A percentile compares a stretch with the other conserved stretches of the same genome.
These are phyloP conservation scores for Anguilla marmorata DNA, from an alignment of 2,797 vertebrate species.

Conservation along the genomic window DNA sequence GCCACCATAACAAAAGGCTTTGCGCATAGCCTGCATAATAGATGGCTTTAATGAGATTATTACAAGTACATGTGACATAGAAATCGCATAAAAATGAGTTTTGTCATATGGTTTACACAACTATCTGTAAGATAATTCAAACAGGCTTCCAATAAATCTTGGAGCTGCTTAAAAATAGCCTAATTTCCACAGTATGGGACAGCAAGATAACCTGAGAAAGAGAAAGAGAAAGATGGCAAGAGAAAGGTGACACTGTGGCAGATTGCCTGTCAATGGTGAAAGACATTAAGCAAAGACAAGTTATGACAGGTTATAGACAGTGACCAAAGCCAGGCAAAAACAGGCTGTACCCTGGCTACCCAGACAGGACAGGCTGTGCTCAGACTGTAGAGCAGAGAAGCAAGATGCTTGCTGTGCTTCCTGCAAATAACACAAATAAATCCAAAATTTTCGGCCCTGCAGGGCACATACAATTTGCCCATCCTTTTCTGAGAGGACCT, in stretches of 20 bases:
- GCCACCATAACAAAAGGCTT: background rate
- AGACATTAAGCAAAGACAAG: background rate
- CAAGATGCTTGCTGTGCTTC: too few relatives aligned
- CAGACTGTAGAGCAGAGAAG: too few relatives aligned
- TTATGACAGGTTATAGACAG: background rate
- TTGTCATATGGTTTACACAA: too few relatives aligned
- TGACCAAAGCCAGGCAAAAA: background rate
- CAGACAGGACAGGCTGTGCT: background rate
- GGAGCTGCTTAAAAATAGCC: too few relatives aligned
- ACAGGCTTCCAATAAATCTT: too few relatives aligned
- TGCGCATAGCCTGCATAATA: background rate
- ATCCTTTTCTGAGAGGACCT: too few relatives aligned
- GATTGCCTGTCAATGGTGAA: background rate
- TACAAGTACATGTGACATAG: background rate
- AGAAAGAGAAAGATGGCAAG: background rate
- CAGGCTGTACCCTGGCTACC: background rate
- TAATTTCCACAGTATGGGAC: too few relatives aligned
- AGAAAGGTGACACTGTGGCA: background rate
- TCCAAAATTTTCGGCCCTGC: too few relatives aligned
- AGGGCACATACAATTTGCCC: too few relatives aligned
- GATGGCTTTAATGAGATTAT: background rate
- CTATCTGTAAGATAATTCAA: too few relatives aligned
- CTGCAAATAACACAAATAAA: too few relatives aligned
- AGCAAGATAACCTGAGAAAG: background rate
- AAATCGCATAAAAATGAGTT: too few relatives aligned